Evolutionary conservation across 2,113 vertebrate species (phyloP).

Genomic region (Arothron firmamentum): DNA sequence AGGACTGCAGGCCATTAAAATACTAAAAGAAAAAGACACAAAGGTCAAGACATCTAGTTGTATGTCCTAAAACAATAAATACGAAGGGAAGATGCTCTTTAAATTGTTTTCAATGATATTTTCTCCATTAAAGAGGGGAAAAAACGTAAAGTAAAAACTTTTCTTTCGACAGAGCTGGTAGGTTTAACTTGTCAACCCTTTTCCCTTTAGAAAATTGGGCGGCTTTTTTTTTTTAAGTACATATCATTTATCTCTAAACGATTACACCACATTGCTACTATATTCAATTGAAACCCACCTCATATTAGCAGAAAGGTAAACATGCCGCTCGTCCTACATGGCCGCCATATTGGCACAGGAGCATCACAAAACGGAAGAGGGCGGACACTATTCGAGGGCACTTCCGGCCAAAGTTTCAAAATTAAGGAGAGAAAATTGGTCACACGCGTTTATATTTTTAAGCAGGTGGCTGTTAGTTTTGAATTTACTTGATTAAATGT

Average conservation of each 20-base stretch:
- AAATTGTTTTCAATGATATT: background rate
- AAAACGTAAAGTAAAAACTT: no score
- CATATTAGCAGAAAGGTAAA: constrained; percentile 29
- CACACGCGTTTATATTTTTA: no score
- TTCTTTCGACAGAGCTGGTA: no score
- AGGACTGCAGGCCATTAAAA: no score
- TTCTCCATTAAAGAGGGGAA: background rate
- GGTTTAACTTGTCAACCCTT: background rate
- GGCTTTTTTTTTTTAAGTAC: background rate
- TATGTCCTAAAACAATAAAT: no score
- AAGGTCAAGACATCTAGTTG: no score
- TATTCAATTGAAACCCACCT: constrained; percentile 32
- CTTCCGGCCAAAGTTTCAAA: no score
- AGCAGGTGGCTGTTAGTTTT: no score
- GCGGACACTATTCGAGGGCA: background rate
- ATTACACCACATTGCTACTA: background rate
- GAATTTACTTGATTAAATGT: no score
- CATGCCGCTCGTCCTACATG: background rate
- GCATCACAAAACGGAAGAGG: constrained; percentile 5
- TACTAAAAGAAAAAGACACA: no score
- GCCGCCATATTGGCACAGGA: constrained; percentile 44
- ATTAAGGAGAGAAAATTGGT: no score
- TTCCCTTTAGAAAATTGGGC: background rate
- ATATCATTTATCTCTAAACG: background rate
- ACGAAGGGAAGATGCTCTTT: no score